Base-by-base conservation (phyloP, 2,888 invertebrate genomes). In the Trachelus stipa region DNA sequence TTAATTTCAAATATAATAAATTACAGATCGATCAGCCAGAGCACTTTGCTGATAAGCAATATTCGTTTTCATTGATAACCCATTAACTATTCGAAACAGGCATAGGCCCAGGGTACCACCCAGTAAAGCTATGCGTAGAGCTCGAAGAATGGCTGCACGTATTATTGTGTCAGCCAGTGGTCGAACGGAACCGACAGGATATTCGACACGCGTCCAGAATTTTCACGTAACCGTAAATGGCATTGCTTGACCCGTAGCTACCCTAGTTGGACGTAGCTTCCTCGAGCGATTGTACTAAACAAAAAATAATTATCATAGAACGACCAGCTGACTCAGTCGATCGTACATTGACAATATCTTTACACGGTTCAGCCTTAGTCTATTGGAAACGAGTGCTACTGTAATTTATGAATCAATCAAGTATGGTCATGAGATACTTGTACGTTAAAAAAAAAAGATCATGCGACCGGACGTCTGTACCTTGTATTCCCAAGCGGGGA, bases 151-250 rank as follows among this genome's bases (percentile, higher is more conserved):
- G 82, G 81, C 79, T 77, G 80, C 89, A 88, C 90, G 89, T 89
- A 89, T 81, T 87, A 89, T 89, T 88, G 87, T 88, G 88, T 89
- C 89, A 89, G 87, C 86, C 79, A 79, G 68, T 74, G 82, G 84
- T 82, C 84, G 84, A 88, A 87, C 87, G 86, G 85, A 88, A 84
- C 86, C 85, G 85, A 87, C 87, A 88, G 88, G 88, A 89, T 89
- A 89, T 86, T 82, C 84, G 83, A 85, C 84, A 88, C 89, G 90
- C 88, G 86, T 83, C 81, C 84, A 83, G 91, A 91, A 89, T 90
- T 89, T 85, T 87, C 77, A 73, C 81, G 77, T 75, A 82, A 76
- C 86, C 87, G 79, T 87, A 88, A 73, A 87, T 87, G 87, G 88
- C 73, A 77, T 78, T 79, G 77, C 76, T 83, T 83, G 79, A 81